Evolutionary conservation across 1,140 invertebrate genomes (phyloP).

Genomic region (Sitobion miscanthi): DNA sequence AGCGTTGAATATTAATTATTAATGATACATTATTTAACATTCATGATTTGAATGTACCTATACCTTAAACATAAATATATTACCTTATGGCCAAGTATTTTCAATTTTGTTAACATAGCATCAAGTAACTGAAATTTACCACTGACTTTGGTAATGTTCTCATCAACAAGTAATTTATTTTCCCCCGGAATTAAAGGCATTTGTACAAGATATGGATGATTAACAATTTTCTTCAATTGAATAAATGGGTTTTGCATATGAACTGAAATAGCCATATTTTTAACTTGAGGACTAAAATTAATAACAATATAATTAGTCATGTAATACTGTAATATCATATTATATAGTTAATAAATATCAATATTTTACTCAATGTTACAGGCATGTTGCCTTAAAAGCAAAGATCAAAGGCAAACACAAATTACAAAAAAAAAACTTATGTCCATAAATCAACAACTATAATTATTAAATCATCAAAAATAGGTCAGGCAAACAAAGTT

Average conservation of each 20-base stretch:
- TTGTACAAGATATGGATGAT: constrained; percentile 77
- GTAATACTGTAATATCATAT: neutral
- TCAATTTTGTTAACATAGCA: constrained; percentile 70
- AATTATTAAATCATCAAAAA: neutral
- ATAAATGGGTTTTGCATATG: constrained; percentile 62
- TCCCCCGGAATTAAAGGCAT: constrained; percentile 65
- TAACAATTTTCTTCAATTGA: constrained; percentile 72
- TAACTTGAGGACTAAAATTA: neutral
- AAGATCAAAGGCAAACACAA: neutral
- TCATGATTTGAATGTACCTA: neutral
- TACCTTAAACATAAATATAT: neutral
- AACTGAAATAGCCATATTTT: constrained; percentile 58
- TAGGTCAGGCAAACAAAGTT: neutral
- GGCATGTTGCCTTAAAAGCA: neutral
- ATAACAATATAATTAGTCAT: neutral
- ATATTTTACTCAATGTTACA: neutral
- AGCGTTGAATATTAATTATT: neutral
- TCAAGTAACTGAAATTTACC: constrained; percentile 78
- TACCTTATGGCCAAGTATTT: constrained; percentile 71
- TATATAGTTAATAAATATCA: neutral
- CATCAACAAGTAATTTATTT: constrained; percentile 64
- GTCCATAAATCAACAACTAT: neutral
- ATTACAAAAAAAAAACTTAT: neutral
- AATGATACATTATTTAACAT: neutral
- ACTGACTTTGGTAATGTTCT: constrained; percentile 68